phyloP scores from a whole-genome alignment of 2,888 invertebrate genomes.

The Xestia ashworthii region DNA sequence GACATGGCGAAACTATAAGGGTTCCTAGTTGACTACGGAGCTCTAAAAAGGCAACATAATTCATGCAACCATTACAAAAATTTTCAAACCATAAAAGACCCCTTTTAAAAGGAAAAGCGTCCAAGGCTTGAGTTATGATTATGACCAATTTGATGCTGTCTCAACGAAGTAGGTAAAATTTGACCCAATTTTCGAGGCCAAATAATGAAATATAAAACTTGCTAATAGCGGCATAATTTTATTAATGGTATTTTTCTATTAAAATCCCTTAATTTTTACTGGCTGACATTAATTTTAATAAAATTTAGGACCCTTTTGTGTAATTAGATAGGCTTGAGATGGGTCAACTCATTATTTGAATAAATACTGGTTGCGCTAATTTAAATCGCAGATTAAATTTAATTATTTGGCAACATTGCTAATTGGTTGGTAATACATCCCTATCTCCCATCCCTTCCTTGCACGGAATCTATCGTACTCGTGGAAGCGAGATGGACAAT shows the following conservation, averaged over 20 bases:
- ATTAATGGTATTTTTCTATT: neutral
- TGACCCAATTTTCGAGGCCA: conserved; percentile 1
- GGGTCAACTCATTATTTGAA: neutral
- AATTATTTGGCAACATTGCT: too few relatives aligned
- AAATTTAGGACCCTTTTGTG: neutral
- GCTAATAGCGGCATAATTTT: neutral
- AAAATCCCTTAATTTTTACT: neutral
- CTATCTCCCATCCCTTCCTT: too few relatives aligned
- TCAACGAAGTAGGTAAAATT: neutral
- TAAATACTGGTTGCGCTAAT: too few relatives aligned
- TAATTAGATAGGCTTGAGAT: neutral
- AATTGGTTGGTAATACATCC: too few relatives aligned
- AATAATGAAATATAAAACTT: neutral
- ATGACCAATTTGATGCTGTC: neutral
- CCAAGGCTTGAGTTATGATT: neutral
- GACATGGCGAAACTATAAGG: too few relatives aligned
- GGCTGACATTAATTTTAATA: neutral
- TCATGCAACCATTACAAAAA: neutral
- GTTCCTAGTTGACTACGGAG: too few relatives aligned
- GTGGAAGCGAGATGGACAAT: too few relatives aligned
- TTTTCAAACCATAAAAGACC: neutral
- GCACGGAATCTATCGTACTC: too few relatives aligned
- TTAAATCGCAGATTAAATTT: too few relatives aligned
- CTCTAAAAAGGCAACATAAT: too few relatives aligned
- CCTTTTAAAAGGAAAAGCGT: neutral